Evolutionary conservation across 2,888 invertebrate species (phyloP), one percentile per base, ranked within the genome.

Genomic region (Crioceris asparagi): DNA sequence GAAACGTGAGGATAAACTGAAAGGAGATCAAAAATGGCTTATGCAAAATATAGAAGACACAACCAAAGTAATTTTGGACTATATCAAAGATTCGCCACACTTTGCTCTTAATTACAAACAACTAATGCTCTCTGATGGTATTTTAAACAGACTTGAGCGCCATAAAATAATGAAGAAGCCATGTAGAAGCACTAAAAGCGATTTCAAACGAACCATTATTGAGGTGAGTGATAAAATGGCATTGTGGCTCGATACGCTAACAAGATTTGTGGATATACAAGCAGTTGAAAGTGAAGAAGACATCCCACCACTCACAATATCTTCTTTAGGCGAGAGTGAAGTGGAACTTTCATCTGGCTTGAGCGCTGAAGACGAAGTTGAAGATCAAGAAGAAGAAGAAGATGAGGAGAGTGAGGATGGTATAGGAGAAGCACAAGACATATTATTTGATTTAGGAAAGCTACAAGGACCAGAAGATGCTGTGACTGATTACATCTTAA

Each of bases 191-290:
- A 54, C 51, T 11, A 54, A 48, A 26, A 48, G 45, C 30, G 44
- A 48, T 17, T 51, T 41, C 39, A 47, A 49, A 29, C 49, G 40
- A 39, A 47, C 45, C 15, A 30, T 48, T 7, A 47, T 57, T 15
- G 56, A 58, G 43, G 38, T 54, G 11, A 43, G 50, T 12, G 59
- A 60, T 39, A 59, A 61, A 45, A 14, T 58, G 8, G 52, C 59
- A 1, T 47, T 58, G 4, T 61, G 61, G 60, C 49, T 60, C 33
- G 60, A 61, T 36, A 50, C 53, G 1, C 38, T 58, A 17, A 53
- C 52, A 5, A 49, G 50, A 37, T 55, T 54, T 30, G 54, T 58
- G 2, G 59, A 59, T 29, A 47, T 53, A 2, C 57, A 60, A 39
- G 56, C 54, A 10, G 45, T 57, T 4, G 55, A 55, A 35, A 53